phyloP scores from a whole-genome alignment of 2,888 invertebrate genomes.

The Globia sparganii region DNA sequence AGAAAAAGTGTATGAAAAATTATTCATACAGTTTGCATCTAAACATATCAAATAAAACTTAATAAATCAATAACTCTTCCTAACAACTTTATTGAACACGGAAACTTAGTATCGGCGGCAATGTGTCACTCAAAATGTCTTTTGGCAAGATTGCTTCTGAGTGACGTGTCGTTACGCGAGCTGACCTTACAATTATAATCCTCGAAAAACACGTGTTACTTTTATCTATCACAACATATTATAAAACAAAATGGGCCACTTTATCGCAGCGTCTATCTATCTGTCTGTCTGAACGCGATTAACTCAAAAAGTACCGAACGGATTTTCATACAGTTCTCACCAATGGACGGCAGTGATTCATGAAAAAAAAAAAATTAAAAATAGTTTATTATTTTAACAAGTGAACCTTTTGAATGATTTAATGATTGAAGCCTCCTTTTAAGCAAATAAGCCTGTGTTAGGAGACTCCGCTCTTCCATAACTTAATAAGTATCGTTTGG shows the following conservation, averaged over 20 bases:
- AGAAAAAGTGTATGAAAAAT: not conserved
- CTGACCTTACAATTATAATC: not conserved
- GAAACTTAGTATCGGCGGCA: not conserved
- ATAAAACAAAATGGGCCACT: not conserved
- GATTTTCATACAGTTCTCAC: not conserved
- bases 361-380: no score
- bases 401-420: no score
- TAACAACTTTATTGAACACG: not conserved
- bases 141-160: conserved; percentile 6
- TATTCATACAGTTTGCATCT: no score
- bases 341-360: not conserved
- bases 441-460: no score
- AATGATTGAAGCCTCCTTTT: no score
- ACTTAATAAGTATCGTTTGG: no score
- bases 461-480: no score
- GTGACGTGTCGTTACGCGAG: not conserved
- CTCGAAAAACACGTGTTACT: not conserved
- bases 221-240: not conserved
- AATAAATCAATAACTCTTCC: not conserved
- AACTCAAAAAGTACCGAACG: not conserved
- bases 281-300: not conserved
- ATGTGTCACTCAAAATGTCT: conserved; percentile 15
- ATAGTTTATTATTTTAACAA: no score
- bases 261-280: not conserved
- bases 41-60: not conserved